Conservation (phyloP, 1,140 invertebrate species). For the Drosophila yakuba region DNA sequence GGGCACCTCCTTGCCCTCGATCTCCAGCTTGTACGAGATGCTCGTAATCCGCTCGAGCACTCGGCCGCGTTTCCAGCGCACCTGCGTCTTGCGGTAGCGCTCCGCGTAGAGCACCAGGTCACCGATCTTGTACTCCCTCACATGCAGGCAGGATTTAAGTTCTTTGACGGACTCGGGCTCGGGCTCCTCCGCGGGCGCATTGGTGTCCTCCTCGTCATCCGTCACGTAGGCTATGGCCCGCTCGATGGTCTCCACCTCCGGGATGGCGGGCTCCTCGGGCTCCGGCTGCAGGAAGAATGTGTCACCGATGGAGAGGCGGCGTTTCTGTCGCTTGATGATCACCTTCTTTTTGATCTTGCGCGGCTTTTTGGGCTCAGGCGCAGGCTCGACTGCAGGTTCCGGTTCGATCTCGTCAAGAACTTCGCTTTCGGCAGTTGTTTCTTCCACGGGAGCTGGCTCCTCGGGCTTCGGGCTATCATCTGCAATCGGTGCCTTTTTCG, state of each 20-base stretch:
- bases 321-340: conserved; percentile 77
- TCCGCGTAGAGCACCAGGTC: conserved; percentile 78
- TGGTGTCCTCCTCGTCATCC: conserved; percentile 55
- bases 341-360: conserved; percentile 81
- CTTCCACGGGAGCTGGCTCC: background rate
- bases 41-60: conserved; percentile 78
- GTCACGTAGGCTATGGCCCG: conserved; percentile 77
- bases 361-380: conserved; percentile 58
- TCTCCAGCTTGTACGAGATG: conserved; percentile 79
- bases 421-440: background rate
- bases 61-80: conserved; percentile 76
- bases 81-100: conserved; percentile 77
- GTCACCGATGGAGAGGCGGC: conserved; percentile 73
- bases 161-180: conserved; percentile 49
- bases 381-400: conserved; percentile 11
- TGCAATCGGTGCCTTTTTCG: background rate
- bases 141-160: conserved; percentile 75
- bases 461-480: background rate
- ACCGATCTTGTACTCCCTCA: conserved; percentile 73
- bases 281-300: conserved; percentile 69
- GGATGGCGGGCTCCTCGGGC: conserved; percentile 58
- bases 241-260: conserved; percentile 77
- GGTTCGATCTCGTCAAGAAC: background rate
- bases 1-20: conserved; percentile 78
- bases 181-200: conserved; percentile 23